These are phyloP conservation scores for Acanthosepion lycidas DNA, from an alignment of 2,888 invertebrate genomes.

Conservation along the genomic window DNA sequence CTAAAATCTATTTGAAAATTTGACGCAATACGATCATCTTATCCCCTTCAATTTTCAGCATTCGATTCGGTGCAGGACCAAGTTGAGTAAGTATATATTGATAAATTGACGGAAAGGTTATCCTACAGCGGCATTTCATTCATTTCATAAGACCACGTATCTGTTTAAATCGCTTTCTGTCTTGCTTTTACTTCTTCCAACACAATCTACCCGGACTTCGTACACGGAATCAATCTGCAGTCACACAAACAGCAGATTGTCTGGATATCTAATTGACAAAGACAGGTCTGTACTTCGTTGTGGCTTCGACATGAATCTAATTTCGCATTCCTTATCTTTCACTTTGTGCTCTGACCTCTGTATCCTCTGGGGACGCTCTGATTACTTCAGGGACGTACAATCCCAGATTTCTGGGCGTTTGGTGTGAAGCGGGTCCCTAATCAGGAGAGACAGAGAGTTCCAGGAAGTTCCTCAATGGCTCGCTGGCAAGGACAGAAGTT, in stretches of 20 bases:
- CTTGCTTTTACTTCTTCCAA: background rate
- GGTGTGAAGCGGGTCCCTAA: constrained; percentile 1
- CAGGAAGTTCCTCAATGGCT: background rate
- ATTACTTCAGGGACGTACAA: background rate
- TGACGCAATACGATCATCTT: too few relatives aligned
- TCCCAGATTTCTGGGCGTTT: constrained; percentile 8
- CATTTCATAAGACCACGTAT: background rate
- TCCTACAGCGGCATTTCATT: too few relatives aligned
- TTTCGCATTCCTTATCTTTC: background rate
- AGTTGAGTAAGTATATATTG: too few relatives aligned
- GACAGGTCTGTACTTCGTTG: background rate
- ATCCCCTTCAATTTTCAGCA: too few relatives aligned
- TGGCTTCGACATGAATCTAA: background rate
- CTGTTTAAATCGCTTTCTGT: background rate
- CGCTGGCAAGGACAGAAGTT: background rate
- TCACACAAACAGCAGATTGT: background rate
- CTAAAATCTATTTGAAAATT: too few relatives aligned
- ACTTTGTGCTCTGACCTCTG: background rate
- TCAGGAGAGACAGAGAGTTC: background rate
- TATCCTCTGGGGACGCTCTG: background rate
- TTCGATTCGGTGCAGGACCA: too few relatives aligned
- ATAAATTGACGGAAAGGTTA: too few relatives aligned
- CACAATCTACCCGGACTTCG: background rate
- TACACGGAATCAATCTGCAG: background rate
- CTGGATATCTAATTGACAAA: background rate